These are phyloP conservation scores for Cynoglossus semilaevis DNA, from an alignment of 2,113 vertebrate species.

Conservation along the genomic window DNA sequence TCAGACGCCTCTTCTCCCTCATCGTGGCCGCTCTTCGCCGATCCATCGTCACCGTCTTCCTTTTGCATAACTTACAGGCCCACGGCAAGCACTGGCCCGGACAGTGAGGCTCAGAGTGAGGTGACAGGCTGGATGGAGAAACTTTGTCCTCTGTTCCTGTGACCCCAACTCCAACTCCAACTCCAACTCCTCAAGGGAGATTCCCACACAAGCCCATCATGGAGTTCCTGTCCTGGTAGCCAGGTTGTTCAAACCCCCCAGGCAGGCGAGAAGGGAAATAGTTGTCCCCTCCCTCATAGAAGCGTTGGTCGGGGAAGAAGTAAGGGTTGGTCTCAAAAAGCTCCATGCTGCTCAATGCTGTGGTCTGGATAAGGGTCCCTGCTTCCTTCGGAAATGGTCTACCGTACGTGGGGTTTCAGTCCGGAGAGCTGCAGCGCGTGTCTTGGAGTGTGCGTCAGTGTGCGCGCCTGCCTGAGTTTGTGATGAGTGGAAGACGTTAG, in stretches of 20 bases:
- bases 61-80: constrained; percentile 96
- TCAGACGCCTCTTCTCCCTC: constrained; percentile 91
- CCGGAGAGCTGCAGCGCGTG: constrained; percentile 52
- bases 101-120: constrained; percentile 84
- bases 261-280: constrained; percentile 87
- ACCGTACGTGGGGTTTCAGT: constrained; percentile 44
- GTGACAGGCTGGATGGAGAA: constrained; percentile 76
- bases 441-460: constrained; percentile 47
- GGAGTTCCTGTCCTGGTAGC: constrained; percentile 83
- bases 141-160: constrained; percentile 85
- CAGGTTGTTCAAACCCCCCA: constrained; percentile 78
- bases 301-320: constrained; percentile 94
- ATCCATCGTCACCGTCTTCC: constrained; percentile 93
- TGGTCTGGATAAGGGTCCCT: constrained; percentile 41
- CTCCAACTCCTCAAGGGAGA: constrained; percentile 64
- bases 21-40: constrained; percentile 90
- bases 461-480: constrained; percentile 51
- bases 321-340: constrained; percentile 97
- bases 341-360: constrained; percentile 82
- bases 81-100: constrained; percentile 95
- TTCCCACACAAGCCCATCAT: constrained; percentile 83
- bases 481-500: constrained; percentile 79
- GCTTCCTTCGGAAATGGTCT: constrained; percentile 42
- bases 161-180: constrained; percentile 55
- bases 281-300: constrained; percentile 88